Evolutionary conservation across 2,113 vertebrate genomes (phyloP).

Genomic region (Gallinago jamesoni): DNA sequence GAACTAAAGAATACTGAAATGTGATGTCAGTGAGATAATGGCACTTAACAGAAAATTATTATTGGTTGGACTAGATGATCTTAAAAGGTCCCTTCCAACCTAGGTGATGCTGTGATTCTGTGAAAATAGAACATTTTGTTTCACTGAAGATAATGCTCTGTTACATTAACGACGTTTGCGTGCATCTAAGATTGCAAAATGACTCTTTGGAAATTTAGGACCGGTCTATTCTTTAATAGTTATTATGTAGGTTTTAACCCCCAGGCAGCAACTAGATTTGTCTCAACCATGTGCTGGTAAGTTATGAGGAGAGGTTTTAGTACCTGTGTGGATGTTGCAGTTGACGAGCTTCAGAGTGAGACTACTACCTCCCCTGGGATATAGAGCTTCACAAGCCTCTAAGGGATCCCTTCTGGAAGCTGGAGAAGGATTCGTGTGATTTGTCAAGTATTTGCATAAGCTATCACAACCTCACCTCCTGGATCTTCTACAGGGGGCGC

Average conservation of each 20-base stretch:
- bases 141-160: neutral
- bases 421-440: neutral
- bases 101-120: no score
- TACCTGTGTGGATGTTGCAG: neutral
- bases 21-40: neutral
- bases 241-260: neutral
- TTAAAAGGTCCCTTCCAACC: no score
- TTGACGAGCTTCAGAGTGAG: neutral
- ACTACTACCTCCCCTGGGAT: neutral
- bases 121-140: neutral
- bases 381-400: neutral
- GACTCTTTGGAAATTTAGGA: neutral
- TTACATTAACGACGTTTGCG: neutral
- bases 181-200: neutral
- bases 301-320: neutral
- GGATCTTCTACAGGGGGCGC: neutral
- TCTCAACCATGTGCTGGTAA: neutral
- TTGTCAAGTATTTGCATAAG: neutral
- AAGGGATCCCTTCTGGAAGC: neutral
- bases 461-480: neutral
- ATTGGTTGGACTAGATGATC: no score
- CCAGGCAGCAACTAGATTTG: neutral
- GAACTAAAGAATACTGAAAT: neutral
- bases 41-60: neutral
- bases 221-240: neutral